Evolutionary conservation across 2,797 vertebrate genomes (phyloP).

Genomic region (Cyclura pinguis): DNA sequence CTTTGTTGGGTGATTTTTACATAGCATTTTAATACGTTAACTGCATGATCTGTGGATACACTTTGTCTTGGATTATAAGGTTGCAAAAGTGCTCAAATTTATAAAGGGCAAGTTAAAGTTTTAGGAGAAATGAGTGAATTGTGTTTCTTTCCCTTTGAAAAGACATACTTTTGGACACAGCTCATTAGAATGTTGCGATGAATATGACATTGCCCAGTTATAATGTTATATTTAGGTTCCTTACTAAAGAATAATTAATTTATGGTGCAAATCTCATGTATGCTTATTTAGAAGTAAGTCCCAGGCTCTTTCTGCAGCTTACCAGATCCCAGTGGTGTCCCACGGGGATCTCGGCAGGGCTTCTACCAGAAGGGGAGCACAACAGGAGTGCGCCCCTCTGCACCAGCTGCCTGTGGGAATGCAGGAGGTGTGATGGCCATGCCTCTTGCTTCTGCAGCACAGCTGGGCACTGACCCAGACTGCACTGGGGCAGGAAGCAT

Average conservation of each 20-base stretch:
- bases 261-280: conserved; percentile 33
- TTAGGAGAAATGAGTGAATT: conserved; percentile 7
- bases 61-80: conserved; percentile 59
- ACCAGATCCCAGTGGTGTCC: too few relatives aligned
- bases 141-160: background rate
- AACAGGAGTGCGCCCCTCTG: too few relatives aligned
- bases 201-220: conserved; percentile 31
- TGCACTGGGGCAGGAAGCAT: too few relatives aligned
- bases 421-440: too few relatives aligned
- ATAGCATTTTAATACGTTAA: conserved; percentile 60
- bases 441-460: too few relatives aligned
- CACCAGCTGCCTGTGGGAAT: too few relatives aligned
- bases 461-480: too few relatives aligned
- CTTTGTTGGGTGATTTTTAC: conserved; percentile 64
- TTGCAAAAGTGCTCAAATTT: conserved; percentile 39
- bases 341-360: too few relatives aligned
- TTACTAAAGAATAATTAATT: conserved; percentile 4
- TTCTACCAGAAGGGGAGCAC: too few relatives aligned
- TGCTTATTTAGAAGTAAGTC: conserved; percentile 25
- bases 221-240: background rate
- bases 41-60: conserved; percentile 74
- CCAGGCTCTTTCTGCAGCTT: background rate
- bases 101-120: conserved; percentile 52
- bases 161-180: background rate
- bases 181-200: conserved; percentile 34